Percentiles rank a stretch among this genome's conserved stretches.
These are phyloP conservation scores for Choristoneura rosaceana DNA, from an alignment of 2,888 invertebrate genomes.

Conservation along the genomic window DNA sequence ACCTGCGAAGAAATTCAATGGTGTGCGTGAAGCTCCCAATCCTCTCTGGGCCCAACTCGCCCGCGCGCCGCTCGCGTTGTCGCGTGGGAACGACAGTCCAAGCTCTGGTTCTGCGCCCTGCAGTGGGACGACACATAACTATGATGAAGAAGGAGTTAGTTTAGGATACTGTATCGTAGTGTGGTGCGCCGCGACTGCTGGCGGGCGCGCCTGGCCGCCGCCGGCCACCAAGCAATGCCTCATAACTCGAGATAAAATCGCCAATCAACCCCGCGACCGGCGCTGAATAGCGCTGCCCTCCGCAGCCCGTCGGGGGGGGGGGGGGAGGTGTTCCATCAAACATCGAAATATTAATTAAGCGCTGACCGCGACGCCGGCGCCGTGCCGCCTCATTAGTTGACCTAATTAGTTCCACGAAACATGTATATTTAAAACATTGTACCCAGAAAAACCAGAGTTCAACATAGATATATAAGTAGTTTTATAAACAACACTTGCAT, in stretches of 20 bases:
- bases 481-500: too few relatives aligned
- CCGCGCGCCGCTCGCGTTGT: too few relatives aligned
- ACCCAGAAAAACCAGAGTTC: neutral
- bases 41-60: too few relatives aligned
- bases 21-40: too few relatives aligned
- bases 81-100: too few relatives aligned
- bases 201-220: neutral
- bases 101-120: too few relatives aligned
- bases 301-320: neutral
- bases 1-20: too few relatives aligned
- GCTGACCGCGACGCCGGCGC: constrained; percentile 2
- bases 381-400: constrained; percentile 4
- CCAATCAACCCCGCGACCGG: constrained; percentile 5
- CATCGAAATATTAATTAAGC: constrained; percentile 8
- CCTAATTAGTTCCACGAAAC: constrained; percentile 1
- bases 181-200: too few relatives aligned
- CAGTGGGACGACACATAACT: too few relatives aligned
- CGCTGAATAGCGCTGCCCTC: neutral
- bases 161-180: too few relatives aligned
- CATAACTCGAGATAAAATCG: constrained; percentile 15
- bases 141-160: too few relatives aligned
- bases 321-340: constrained; percentile 12
- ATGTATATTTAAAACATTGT: neutral
- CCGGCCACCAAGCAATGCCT: constrained; percentile 6
- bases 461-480: too few relatives aligned